A percentile compares a stretch with the other conserved stretches of the same genome.
phyloP scores from a whole-genome alignment of 2,113 vertebrate species.

The Regulus satrapa region DNA sequence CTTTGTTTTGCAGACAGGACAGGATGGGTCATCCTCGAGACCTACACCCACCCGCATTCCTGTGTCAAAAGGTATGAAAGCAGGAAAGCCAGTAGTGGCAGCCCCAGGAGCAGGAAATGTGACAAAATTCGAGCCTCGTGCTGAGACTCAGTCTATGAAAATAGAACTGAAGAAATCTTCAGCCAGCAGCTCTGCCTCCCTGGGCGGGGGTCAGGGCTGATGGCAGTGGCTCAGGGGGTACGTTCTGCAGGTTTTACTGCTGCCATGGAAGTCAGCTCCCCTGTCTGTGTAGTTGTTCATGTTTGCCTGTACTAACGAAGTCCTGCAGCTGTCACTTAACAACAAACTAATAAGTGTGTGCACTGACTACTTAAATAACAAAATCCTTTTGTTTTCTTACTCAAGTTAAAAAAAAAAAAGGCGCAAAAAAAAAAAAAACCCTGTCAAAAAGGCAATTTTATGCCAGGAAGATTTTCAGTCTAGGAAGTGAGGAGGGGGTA shows the following conservation, averaged over 20 bases:
- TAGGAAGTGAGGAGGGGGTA: neutral
- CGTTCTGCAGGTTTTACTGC: constrained; percentile 70
- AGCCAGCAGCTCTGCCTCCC: constrained; percentile 76
- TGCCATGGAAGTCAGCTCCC: constrained; percentile 58
- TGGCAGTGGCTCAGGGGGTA: constrained; percentile 76
- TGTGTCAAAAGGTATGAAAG: constrained; percentile 92
- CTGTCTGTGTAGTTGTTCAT: constrained; percentile 41
- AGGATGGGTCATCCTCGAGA: constrained; percentile 83
- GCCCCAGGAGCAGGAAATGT: constrained; percentile 84
- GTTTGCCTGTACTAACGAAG: constrained; percentile 65
- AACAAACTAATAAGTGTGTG: constrained; percentile 66
- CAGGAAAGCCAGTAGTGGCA: constrained; percentile 85
- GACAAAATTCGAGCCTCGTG: constrained; percentile 86
- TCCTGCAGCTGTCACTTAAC: constrained; percentile 52
- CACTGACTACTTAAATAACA: constrained; percentile 48
- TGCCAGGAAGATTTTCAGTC: neutral
- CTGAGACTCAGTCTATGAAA: constrained; percentile 91
- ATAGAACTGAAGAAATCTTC: constrained; percentile 94
- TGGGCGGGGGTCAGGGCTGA: constrained; percentile 85
- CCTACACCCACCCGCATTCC: constrained; percentile 89
- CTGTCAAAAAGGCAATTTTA: neutral
- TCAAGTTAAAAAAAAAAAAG: neutral
- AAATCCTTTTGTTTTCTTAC: constrained; percentile 12
- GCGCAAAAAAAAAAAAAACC: too few relatives aligned
- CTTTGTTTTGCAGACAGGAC: constrained; percentile 78